Evolutionary conservation across 2,113 vertebrate genomes (phyloP).

Genomic region (Boulengeromyrus knoepffleri): DNA sequence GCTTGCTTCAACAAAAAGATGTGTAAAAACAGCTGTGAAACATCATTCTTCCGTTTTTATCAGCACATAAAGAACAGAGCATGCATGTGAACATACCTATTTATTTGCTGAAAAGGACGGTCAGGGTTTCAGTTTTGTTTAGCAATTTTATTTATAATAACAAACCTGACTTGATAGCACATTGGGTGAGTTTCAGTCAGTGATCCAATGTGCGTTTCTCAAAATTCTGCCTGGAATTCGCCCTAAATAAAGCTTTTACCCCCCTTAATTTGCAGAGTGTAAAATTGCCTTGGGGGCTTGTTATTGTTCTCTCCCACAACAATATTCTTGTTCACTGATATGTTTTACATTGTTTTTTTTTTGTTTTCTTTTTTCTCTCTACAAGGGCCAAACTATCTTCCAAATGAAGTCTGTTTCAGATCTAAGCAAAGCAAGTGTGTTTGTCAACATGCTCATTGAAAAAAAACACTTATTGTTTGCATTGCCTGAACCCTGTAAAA

Average conservation of each 20-base stretch:
- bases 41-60: not conserved
- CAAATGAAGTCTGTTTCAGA: conserved; percentile 11
- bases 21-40: not conserved
- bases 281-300: not conserved
- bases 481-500: conserved; percentile 21
- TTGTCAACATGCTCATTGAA: conserved; percentile 26
- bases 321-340: not conserved
- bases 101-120: not conserved
- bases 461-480: conserved; percentile 7
- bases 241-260: not conserved
- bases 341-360: not conserved
- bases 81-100: not conserved
- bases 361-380: not conserved
- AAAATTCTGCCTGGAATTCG: not conserved
- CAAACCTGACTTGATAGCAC: not conserved
- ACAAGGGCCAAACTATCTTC: not conserved
- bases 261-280: not conserved
- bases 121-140: not conserved
- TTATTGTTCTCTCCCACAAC: conserved; percentile 3
- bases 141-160: not conserved
- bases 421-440: conserved; percentile 21
- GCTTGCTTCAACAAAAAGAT: not conserved
- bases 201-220: not conserved
- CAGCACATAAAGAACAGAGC: not conserved
- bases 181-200: not conserved